Evolutionary conservation across 2,888 invertebrate genomes (phyloP).

Genomic region (Chymomyza amoena): DNA sequence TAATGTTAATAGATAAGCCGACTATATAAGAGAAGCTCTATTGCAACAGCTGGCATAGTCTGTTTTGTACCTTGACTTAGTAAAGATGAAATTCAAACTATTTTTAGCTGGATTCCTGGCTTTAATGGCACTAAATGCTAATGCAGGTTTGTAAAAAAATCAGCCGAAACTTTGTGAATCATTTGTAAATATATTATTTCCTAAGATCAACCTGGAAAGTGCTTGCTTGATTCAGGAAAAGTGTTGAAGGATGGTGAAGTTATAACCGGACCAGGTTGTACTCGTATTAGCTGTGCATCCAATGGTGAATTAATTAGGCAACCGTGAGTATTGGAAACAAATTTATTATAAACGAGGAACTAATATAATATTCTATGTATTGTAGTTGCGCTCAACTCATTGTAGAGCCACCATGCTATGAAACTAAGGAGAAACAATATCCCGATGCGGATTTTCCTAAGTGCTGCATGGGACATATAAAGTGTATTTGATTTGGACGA

Average conservation of each 20-base stretch:
- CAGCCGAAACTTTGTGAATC: background rate
- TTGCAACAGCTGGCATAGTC: background rate
- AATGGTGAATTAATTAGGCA: no score
- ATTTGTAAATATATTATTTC: background rate
- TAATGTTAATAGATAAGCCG: background rate
- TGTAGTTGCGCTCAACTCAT: constrained; percentile 46
- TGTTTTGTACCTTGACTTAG: background rate
- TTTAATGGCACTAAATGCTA: constrained; percentile 1
- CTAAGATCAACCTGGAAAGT: constrained; percentile 47
- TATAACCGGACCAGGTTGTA: constrained; percentile 26
- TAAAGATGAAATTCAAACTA: constrained; percentile 8
- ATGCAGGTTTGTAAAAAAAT: background rate
- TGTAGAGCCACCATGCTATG: no score
- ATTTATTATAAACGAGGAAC: background rate
- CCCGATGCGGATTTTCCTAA: no score
- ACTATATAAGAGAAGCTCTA: background rate
- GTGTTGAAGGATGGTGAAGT: constrained; percentile 33
- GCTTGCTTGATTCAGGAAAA: constrained; percentile 28
- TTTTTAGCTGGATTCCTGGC: constrained; percentile 9
- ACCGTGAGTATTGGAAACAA: constrained; percentile 17
- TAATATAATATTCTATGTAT: background rate
- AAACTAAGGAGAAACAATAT: no score
- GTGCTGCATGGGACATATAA: no score
- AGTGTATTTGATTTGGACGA: no score
- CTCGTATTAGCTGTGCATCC: constrained; percentile 24